Percentiles rank a stretch among this genome's conserved stretches.
These are phyloP conservation scores for Salmo trutta DNA, from an alignment of 2,797 vertebrate species.

Conservation along the genomic window DNA sequence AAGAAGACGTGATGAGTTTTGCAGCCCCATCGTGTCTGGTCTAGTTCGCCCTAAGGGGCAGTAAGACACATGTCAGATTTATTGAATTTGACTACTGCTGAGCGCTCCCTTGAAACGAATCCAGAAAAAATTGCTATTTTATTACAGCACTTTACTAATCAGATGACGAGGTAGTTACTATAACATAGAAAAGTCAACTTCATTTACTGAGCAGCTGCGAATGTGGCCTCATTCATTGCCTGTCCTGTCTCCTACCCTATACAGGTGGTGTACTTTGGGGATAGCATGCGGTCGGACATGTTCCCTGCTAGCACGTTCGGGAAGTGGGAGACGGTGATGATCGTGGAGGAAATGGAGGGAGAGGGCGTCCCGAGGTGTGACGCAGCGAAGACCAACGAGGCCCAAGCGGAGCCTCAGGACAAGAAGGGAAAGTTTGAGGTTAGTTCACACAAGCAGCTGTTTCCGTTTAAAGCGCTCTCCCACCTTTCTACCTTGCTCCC, in stretches of 20 bases:
- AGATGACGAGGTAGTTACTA: background rate
- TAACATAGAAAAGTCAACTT: background rate
- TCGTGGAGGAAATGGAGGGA: slow-evolving; percentile 91
- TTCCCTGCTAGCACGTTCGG: slow-evolving; percentile 89
- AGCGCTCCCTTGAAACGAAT: slow-evolving; percentile 7
- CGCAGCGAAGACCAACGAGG: slow-evolving; percentile 61
- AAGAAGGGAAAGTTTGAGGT: slow-evolving; percentile 95
- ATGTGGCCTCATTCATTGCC: background rate
- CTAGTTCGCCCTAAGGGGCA: slow-evolving; percentile 27
- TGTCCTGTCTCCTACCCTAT: slow-evolving; percentile 1
- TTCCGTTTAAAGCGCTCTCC: slow-evolving; percentile 40
- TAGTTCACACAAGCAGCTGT: slow-evolving; percentile 57
- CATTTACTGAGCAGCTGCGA: background rate
- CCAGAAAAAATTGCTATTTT: background rate
- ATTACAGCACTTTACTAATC: slow-evolving; percentile 5
- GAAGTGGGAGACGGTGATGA: slow-evolving; percentile 94
- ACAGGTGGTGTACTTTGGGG: slow-evolving; percentile 94
- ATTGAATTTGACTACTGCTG: background rate
- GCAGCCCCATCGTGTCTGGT: slow-evolving; percentile 43
- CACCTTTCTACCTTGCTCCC: slow-evolving; percentile 2
- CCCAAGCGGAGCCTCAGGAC: slow-evolving; percentile 82
- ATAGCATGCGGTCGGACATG: slow-evolving; percentile 97
- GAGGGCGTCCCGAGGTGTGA: slow-evolving; percentile 70
- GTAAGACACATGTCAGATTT: slow-evolving; percentile 40
- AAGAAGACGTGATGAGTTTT: slow-evolving; percentile 42